Conservation (phyloP, 2,797 vertebrate species). For the Enteromius radiatus region DNA sequence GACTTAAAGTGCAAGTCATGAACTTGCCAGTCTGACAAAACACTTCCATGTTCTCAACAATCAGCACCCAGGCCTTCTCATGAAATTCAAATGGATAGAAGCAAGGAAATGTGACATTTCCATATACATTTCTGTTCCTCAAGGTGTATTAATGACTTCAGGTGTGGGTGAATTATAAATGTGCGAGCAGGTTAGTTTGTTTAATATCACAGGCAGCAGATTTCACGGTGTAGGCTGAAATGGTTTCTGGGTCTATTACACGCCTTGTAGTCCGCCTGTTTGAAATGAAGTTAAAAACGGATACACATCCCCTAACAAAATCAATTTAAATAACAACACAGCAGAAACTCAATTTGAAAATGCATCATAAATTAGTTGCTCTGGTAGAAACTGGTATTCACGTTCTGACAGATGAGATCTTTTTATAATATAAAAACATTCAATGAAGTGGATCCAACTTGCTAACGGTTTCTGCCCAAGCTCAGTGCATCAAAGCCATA, state of each 20-base stretch:
- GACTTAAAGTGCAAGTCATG: not conserved
- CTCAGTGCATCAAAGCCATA: constrained; percentile 23
- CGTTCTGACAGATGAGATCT: not conserved
- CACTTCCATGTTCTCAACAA: constrained; percentile 3
- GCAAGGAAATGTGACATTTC: constrained; percentile 5
- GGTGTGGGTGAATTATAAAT: constrained; percentile 17
- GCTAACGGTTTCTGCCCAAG: not conserved
- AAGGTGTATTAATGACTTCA: not conserved
- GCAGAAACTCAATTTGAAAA: not conserved
- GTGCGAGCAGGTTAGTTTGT: not conserved
- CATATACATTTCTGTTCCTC: not conserved
- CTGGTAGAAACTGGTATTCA: not conserved
- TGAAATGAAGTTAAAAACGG: not conserved
- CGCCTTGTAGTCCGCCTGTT: not conserved
- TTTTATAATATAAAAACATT: not conserved
- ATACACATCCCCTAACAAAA: not conserved
- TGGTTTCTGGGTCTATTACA: not conserved
- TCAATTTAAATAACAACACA: not conserved
- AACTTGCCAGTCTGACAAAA: constrained; percentile 9
- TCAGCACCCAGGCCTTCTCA: not conserved
- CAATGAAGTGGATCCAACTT: constrained; percentile 12
- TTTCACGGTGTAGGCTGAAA: constrained; percentile 29
- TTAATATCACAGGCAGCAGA: not conserved
- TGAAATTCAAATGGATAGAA: constrained; percentile 2
- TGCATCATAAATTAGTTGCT: not conserved